A percentile compares a stretch with the other conserved stretches of the same genome.
Evolutionary conservation across 2,888 invertebrate species (phyloP).

Genomic region (Aradus depressus): DNA sequence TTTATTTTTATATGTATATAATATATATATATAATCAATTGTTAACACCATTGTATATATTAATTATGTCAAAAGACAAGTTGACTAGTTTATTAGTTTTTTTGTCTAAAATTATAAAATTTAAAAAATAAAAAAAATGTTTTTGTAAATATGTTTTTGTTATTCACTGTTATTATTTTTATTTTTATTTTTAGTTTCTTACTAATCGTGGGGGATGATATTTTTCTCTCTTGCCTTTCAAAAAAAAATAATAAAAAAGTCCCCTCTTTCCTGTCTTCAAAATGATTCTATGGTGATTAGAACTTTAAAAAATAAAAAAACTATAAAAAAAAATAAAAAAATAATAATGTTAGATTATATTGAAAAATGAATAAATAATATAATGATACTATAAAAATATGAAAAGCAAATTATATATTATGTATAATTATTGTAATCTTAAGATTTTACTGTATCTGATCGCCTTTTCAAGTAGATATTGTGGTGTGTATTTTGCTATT

Average conservation of each 20-base stretch:
- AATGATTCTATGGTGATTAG: slow-evolving; percentile 6
- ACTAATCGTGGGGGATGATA: slow-evolving; percentile 13
- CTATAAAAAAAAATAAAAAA: slow-evolving; percentile 4
- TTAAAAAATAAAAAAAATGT: not conserved
- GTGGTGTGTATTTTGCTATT: no score
- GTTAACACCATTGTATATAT: slow-evolving; percentile 24
- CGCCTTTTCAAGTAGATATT: no score
- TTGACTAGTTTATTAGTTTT: slow-evolving; percentile 24
- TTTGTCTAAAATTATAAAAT: slow-evolving; percentile 18
- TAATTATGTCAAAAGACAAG: slow-evolving; percentile 26
- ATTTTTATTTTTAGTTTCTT: slow-evolving; percentile 7
- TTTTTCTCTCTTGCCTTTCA: slow-evolving; percentile 15
- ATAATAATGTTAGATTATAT: slow-evolving; percentile 11
- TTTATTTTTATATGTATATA: slow-evolving; percentile 13
- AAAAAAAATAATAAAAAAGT: not conserved
- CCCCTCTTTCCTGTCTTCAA: slow-evolving; percentile 10
- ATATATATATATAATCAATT: slow-evolving; percentile 23
- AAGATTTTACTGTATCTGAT: no score
- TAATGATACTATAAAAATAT: not conserved
- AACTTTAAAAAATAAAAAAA: slow-evolving; percentile 11
- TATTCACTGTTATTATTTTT: slow-evolving; percentile 10
- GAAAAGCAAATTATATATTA: not conserved
- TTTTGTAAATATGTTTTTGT: slow-evolving; percentile 18
- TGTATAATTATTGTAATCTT: no score
- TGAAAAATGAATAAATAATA: slow-evolving; percentile 1